Conservation (phyloP, 1,140 invertebrate genomes). For the Hypothenemus hampei region DNA sequence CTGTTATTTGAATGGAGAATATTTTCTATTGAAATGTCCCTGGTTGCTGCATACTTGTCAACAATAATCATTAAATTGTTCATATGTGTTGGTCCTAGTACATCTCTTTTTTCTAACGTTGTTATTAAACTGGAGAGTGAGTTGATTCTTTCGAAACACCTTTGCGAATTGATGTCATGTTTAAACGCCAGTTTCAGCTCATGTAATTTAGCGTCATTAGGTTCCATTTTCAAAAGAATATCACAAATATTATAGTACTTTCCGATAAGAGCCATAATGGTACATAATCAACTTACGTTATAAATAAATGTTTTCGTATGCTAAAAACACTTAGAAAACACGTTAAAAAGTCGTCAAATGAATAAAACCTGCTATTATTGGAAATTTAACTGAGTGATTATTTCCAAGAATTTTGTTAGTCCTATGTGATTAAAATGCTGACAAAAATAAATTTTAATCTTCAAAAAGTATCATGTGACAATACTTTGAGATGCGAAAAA, state of each 20-base stretch:
- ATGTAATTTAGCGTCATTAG: neutral
- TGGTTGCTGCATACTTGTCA: neutral
- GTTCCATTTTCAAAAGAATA: neutral
- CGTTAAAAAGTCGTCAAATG: too few relatives aligned
- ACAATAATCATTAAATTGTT: slow-evolving; percentile 9
- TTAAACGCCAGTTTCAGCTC: slow-evolving; percentile 17
- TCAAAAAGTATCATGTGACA: too few relatives aligned
- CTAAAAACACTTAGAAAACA: too few relatives aligned
- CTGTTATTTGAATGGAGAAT: too few relatives aligned
- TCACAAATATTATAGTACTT: neutral
- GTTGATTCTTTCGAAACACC: slow-evolving; percentile 17
- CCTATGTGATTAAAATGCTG: too few relatives aligned
- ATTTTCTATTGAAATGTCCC: too few relatives aligned
- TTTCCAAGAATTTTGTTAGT: too few relatives aligned
- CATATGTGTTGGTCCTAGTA: slow-evolving; percentile 8
- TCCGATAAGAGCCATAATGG: neutral
- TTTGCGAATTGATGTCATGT: slow-evolving; percentile 21
- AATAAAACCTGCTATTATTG: too few relatives aligned
- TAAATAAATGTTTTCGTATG: too few relatives aligned
- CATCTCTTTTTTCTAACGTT: slow-evolving; percentile 26
- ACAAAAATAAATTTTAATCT: too few relatives aligned
- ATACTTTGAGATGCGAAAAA: too few relatives aligned
- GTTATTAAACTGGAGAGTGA: slow-evolving; percentile 9
- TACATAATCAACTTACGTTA: neutral
- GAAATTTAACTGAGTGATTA: too few relatives aligned